These are phyloP conservation scores for Hippocampus abdominalis DNA, from an alignment of 2,113 vertebrate genomes.

Conservation along the genomic window DNA sequence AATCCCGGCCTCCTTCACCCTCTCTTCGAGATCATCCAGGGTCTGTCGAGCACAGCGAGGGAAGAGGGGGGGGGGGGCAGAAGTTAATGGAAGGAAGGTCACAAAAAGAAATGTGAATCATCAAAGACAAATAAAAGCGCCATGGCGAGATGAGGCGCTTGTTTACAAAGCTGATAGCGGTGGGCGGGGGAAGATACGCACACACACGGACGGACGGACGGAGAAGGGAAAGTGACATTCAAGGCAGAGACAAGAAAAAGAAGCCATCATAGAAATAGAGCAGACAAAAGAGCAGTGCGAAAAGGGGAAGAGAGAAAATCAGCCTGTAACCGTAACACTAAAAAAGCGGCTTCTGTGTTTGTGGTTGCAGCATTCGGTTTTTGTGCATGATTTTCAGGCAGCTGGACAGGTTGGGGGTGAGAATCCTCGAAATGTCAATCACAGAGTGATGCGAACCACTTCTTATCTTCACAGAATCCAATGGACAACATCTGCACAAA, in stretches of 20 bases:
- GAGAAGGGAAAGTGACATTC: constrained; percentile 5
- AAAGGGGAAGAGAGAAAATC: not conserved
- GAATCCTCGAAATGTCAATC: too few species aligned
- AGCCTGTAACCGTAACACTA: not conserved
- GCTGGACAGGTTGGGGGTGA: too few species aligned
- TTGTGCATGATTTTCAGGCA: not conserved
- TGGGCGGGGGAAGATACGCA: not conserved
- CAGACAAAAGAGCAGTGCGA: not conserved
- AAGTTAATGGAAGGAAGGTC: not conserved
- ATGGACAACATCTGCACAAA: not conserved
- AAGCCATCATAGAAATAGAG: not conserved
- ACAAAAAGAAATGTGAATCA: not conserved
- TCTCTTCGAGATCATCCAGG: constrained; percentile 89
- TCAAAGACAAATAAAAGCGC: constrained; percentile 2
- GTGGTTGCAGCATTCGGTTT: not conserved
- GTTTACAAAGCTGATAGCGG: not conserved
- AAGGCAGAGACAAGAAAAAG: not conserved
- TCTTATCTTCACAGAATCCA: not conserved
- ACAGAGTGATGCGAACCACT: too few species aligned
- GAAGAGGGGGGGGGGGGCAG: not conserved
- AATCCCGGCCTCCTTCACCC: constrained; percentile 87
- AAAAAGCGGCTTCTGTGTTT: not conserved
- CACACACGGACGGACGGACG: not conserved
- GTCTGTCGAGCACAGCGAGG: constrained; percentile 69
- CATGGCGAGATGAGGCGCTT: constrained; percentile 3